A percentile compares a stretch with the other conserved stretches of the same genome.
Evolutionary conservation across 1,140 invertebrate genomes (phyloP).

Genomic region (Homalodisca vitripennis): DNA sequence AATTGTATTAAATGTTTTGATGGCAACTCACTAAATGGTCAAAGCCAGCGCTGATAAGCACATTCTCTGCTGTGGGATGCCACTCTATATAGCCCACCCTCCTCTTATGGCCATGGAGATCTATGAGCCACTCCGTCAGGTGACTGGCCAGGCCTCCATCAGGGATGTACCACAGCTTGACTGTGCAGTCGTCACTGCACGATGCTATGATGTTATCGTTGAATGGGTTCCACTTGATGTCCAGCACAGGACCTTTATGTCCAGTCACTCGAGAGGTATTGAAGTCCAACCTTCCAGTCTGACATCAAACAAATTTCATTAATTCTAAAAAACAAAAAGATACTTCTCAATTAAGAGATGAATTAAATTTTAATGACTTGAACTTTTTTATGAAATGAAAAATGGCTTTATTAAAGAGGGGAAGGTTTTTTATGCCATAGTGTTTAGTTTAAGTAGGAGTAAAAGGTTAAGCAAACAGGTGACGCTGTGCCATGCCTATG

Average conservation of each 20-base stretch:
- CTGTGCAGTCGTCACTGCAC: slow-evolving; percentile 89
- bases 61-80: slow-evolving; percentile 93
- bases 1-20: not conserved
- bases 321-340: too few relatives aligned
- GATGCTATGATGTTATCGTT: slow-evolving; percentile 96
- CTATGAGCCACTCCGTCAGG: slow-evolving; percentile 81
- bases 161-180: slow-evolving; percentile 91
- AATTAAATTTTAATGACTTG: too few relatives aligned
- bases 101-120: slow-evolving; percentile 84
- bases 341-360: too few relatives aligned
- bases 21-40: slow-evolving; percentile 67
- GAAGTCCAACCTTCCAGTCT: slow-evolving; percentile 75
- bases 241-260: slow-evolving; percentile 77
- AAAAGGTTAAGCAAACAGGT: too few relatives aligned
- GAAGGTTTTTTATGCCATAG: too few relatives aligned
- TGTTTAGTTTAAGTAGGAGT: too few relatives aligned
- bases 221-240: slow-evolving; percentile 90
- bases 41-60: slow-evolving; percentile 84
- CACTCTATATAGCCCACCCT: slow-evolving; percentile 87
- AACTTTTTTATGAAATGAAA: too few relatives aligned
- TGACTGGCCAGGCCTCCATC: slow-evolving; percentile 80
- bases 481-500: too few relatives aligned
- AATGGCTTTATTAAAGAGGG: too few relatives aligned
- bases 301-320: too few relatives aligned
- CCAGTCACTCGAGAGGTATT: slow-evolving; percentile 77